Conservation (phyloP, 2,113 vertebrate species). For the Cygnus buccinator region DNA sequence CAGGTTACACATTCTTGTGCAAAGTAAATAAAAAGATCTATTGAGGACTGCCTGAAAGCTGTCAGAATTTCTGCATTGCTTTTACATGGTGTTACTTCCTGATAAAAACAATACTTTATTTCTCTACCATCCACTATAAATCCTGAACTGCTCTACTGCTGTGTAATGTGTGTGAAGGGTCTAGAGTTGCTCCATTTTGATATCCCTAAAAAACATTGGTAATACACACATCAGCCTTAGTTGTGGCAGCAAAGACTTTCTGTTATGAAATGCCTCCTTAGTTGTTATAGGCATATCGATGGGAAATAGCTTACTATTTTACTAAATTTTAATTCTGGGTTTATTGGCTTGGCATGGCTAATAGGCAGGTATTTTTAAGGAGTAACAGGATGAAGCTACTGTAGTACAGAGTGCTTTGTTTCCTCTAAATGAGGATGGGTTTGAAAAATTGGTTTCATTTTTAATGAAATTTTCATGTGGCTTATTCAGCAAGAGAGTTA, state of each 20-base stretch:
- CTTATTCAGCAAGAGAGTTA: constrained; percentile 28
- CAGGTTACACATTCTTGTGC: not conserved
- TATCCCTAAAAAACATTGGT: not conserved
- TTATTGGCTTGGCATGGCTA: not conserved
- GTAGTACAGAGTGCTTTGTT: not conserved
- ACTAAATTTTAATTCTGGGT: not conserved
- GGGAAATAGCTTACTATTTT: not conserved
- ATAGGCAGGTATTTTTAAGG: constrained; percentile 9
- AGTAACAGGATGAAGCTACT: not conserved
- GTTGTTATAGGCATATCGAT: not conserved
- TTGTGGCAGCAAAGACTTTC: constrained; percentile 21
- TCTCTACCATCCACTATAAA: not conserved
- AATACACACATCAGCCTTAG: not conserved
- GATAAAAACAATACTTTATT: not conserved
- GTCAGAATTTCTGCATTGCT: not conserved
- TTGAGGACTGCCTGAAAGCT: not conserved
- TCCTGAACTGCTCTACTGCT: not conserved
- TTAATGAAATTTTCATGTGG: constrained; percentile 10
- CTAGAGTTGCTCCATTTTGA: not conserved
- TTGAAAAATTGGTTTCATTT: not conserved
- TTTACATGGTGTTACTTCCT: not conserved
- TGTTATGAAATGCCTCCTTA: not conserved
- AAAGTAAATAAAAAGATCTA: not conserved
- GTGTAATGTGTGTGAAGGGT: not conserved
- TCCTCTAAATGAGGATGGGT: not conserved